phyloP scores from a whole-genome alignment of 2,888 invertebrate species.

The Tyria jacobaeae region DNA sequence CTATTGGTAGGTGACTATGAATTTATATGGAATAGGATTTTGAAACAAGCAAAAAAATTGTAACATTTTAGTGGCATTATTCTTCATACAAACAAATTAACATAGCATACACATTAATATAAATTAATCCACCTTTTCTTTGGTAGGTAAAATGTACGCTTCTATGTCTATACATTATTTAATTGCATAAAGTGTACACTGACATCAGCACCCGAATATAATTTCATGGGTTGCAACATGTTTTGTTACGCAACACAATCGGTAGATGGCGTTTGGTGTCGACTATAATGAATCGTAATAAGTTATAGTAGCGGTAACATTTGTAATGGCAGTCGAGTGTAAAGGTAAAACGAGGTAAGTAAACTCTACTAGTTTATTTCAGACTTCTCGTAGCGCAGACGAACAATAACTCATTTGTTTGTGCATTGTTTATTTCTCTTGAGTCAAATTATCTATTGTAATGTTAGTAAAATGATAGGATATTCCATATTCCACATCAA shows the following conservation, averaged over 20 bases:
- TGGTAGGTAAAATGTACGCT: no score
- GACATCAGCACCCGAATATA: not conserved
- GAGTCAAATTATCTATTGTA: no score
- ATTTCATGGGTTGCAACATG: not conserved
- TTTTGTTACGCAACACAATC: conserved; percentile 9
- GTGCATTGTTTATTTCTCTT: no score
- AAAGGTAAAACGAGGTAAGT: conserved; percentile 16
- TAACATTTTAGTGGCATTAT: not conserved
- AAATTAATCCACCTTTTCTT: not conserved
- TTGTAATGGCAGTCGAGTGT: conserved; percentile 24
- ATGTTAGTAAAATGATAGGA: no score
- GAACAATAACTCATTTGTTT: no score
- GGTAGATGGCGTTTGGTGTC: conserved; percentile 13
- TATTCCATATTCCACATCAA: no score
- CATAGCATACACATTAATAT: not conserved
- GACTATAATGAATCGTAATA: conserved; percentile 27
- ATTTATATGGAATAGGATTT: no score
- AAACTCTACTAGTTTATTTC: conserved; percentile 13
- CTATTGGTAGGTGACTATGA: no score
- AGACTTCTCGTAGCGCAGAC: no score
- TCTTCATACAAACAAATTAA: not conserved
- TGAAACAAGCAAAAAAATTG: not conserved
- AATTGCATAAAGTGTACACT: not conserved
- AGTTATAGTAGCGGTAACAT: conserved; percentile 33
- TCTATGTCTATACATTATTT: not conserved